Percentiles rank a stretch among this genome's conserved stretches.
phyloP scores from a whole-genome alignment of 2,113 vertebrate genomes.

The Pseudois nayaur region DNA sequence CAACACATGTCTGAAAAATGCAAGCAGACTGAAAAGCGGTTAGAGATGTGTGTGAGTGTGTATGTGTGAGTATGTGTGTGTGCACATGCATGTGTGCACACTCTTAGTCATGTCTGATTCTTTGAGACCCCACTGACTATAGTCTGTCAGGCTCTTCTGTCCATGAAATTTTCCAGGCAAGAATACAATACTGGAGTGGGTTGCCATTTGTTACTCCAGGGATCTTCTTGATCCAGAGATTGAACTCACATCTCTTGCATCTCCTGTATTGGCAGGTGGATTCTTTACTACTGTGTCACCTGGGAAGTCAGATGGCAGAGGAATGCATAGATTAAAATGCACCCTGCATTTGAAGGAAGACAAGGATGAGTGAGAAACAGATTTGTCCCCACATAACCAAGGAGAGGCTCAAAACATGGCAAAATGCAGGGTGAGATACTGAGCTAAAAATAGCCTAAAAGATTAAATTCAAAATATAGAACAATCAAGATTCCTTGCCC shows the following conservation, averaged over 20 bases:
- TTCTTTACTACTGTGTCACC: not conserved
- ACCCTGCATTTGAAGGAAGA: not conserved
- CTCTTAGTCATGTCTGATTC: not conserved
- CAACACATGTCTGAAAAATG: not conserved
- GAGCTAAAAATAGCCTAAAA: not conserved
- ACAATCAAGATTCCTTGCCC: not conserved
- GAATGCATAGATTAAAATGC: not conserved
- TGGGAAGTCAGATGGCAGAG: not conserved
- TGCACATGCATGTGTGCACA: rapidly evolving
- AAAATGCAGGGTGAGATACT: not conserved
- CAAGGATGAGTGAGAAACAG: not conserved
- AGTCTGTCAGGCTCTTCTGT: not conserved
- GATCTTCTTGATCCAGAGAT: not conserved
- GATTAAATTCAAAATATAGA: not conserved
- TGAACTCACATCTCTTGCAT: not conserved
- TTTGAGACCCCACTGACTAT: not conserved
- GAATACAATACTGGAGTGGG: not conserved
- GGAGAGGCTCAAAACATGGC: not conserved
- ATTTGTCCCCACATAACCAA: not conserved
- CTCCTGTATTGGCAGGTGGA: not conserved
- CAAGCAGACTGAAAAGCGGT: not conserved
- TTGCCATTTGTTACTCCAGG: not conserved
- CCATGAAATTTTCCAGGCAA: not conserved
- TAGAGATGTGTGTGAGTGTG: not conserved
- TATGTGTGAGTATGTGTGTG: not conserved